Evolutionary conservation across 2,113 vertebrate genomes (phyloP), one percentile per base, ranked within the genome.

Genomic region (Morone chrysops): DNA sequence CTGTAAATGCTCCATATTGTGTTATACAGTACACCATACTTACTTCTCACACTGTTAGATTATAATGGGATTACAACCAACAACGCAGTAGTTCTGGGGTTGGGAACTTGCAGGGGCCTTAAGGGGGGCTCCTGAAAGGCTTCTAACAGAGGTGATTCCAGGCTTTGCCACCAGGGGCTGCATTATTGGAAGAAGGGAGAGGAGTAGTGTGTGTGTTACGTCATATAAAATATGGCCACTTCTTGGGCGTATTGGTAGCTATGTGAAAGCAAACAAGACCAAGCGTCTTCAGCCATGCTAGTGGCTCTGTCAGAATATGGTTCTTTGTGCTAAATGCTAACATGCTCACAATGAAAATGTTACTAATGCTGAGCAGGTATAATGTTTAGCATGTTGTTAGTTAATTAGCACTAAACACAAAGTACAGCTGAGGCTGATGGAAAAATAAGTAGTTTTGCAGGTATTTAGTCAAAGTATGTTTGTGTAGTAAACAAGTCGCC

Each of bases 61-160:
- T 9, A 56, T 14, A 51, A 81, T 61, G 16, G 43, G 73, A 65
- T 82, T 65, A 71, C n/a, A 50, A 20, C 10, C 6, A 8, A 48
- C 22, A 61, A 22, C 1, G 2, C 14, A 18, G 51, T 14, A 22
- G 8, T 45, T 10, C 16, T 66, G 13, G 7, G 22, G 5, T n/a
- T 40, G n/a, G 18, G 53, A 45, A 59, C 20, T 36, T 53, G 5
- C 7, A 63, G 18, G 16, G 18, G 22, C 4, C 22, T 47, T 36
- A 11, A 68, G 22, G 65, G 66, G 13, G 9, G 7, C 70, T 51
- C 12, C 12, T 38, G 11, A 71, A 38, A 40, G 6, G 22, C 16
- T 20, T 51, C 36, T 40, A 14, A 18, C 18, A 13, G 11, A 70
- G 50, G 31, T n/a, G 12, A 11, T n/a, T 53, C 11, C 9, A 51